Evolutionary conservation across 2,888 invertebrate genomes (phyloP).

Genomic region (Phaedon cochleariae): DNA sequence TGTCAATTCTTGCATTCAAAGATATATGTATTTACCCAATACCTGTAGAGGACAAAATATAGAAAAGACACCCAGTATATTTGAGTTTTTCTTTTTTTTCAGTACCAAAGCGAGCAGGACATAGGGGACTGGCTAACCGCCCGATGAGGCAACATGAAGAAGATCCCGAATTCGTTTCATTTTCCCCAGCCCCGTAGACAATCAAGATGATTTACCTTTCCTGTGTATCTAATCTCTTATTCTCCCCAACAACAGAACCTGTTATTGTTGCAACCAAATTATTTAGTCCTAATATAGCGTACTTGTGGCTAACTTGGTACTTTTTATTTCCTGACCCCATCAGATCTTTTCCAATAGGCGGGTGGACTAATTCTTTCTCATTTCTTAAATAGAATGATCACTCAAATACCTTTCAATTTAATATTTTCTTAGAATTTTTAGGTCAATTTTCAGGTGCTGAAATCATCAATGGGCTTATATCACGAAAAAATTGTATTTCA

Average conservation of each 20-base stretch:
- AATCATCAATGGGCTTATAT: too few relatives aligned
- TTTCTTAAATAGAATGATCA: too few relatives aligned
- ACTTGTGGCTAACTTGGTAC: conserved; percentile 44
- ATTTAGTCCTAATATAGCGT: conserved; percentile 53
- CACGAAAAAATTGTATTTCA: too few relatives aligned
- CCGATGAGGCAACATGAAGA: conserved; percentile 51
- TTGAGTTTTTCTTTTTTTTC: conserved; percentile 43
- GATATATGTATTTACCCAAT: too few relatives aligned
- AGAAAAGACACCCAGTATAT: background rate
- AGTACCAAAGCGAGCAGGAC: conserved; percentile 54
- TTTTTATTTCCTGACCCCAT: conserved; percentile 20
- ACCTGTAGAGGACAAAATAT: too few relatives aligned
- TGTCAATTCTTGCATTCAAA: too few relatives aligned
- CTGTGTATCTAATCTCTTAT: conserved; percentile 38
- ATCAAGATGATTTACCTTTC: conserved; percentile 47
- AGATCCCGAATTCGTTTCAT: conserved; percentile 32
- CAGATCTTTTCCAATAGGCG: too few relatives aligned
- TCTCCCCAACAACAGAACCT: conserved; percentile 45
- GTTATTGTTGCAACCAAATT: conserved; percentile 48
- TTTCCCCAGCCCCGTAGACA: conserved; percentile 57
- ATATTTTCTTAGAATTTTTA: too few relatives aligned
- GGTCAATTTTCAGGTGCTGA: too few relatives aligned
- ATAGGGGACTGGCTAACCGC: conserved; percentile 54
- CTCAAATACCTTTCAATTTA: too few relatives aligned
- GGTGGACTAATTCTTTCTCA: too few relatives aligned